Conservation (phyloP, 2,888 invertebrate species). For the Myopa testacea region DNA sequence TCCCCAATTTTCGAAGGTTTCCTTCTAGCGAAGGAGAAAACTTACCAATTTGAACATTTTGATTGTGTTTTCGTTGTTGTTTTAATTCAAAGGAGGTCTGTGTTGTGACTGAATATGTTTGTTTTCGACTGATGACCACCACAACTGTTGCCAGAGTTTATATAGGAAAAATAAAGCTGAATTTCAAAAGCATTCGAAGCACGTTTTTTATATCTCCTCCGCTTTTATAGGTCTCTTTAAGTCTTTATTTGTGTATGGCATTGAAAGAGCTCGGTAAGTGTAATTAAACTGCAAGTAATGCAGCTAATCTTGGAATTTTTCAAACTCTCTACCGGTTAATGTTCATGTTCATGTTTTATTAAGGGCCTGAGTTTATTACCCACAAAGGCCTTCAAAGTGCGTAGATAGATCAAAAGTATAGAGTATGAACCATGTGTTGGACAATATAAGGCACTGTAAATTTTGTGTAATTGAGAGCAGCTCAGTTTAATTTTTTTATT, state of each 20-base stretch:
- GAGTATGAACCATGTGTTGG: neutral
- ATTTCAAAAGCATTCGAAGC: neutral
- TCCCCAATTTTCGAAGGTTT: neutral
- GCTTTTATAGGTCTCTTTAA: neutral
- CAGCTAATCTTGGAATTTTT: conserved; percentile 5
- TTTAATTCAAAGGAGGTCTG: conserved; percentile 55
- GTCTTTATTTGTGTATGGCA: conserved; percentile 5
- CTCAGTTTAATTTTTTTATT: neutral
- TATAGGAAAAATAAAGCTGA: conserved; percentile 47
- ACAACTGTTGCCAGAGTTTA: conserved; percentile 46
- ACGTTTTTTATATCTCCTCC: neutral
- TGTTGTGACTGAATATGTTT: conserved; percentile 50
- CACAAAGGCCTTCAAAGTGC: neutral
- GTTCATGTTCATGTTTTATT: neutral
- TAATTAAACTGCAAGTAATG: conserved; percentile 43
- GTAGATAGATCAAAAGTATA: neutral
- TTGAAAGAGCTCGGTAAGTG: conserved; percentile 23
- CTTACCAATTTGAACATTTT: conserved; percentile 66
- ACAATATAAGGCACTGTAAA: no score
- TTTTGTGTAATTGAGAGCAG: neutral
- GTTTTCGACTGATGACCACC: conserved; percentile 50
- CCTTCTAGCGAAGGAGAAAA: neutral
- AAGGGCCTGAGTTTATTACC: conserved; percentile 4
- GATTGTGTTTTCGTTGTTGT: conserved; percentile 42
- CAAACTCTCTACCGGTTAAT: neutral